Evolutionary conservation across 1,140 invertebrate genomes (phyloP).

Genomic region (Orchesella cincta): DNA sequence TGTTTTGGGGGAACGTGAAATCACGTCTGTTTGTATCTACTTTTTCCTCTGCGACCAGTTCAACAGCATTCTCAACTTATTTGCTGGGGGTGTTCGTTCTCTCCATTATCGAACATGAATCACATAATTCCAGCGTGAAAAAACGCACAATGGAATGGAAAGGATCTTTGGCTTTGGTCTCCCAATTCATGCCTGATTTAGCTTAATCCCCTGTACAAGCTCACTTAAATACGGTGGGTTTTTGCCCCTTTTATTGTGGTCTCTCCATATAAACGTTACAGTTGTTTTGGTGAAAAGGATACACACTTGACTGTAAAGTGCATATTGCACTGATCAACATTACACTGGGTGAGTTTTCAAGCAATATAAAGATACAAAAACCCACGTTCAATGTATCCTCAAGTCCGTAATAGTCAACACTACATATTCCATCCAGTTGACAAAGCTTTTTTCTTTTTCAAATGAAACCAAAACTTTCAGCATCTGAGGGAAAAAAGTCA

Average conservation of each 20-base stretch:
- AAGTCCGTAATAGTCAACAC: background rate
- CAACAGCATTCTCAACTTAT: background rate
- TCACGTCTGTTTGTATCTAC: background rate
- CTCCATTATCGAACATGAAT: background rate
- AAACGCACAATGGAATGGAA: conserved; percentile 13
- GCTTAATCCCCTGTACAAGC: conserved; percentile 20
- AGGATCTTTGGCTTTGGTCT: conserved; percentile 14
- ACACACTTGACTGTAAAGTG: background rate
- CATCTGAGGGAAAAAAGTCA: background rate
- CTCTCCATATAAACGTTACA: background rate
- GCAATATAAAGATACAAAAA: background rate
- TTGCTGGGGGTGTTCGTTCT: background rate
- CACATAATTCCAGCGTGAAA: background rate
- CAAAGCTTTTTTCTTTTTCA: background rate
- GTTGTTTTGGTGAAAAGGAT: background rate
- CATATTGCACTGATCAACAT: background rate
- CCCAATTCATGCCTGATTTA: conserved; percentile 24
- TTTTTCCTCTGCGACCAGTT: background rate
- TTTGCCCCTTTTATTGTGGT: background rate
- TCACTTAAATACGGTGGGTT: conserved; percentile 1
- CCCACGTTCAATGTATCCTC: background rate
- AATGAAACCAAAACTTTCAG: too few relatives aligned
- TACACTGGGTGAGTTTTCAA: background rate
- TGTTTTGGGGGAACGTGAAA: conserved; percentile 23
- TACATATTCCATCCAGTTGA: background rate